These are phyloP conservation scores for Drosophila malerkotliana DNA, from an alignment of 1,140 invertebrate species.

Conservation along the genomic window DNA sequence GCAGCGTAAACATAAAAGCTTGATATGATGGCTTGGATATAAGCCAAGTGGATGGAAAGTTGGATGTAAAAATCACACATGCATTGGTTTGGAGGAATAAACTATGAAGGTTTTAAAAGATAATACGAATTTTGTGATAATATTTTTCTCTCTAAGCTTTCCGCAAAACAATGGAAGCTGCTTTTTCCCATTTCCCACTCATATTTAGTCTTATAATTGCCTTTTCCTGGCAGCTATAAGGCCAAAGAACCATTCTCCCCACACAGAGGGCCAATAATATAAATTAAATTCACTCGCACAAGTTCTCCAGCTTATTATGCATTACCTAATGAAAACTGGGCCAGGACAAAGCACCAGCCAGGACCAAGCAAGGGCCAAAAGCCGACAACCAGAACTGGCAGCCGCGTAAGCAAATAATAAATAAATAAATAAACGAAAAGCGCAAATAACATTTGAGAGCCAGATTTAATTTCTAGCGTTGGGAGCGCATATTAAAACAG, in stretches of 20 bases:
- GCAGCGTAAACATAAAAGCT: constrained; percentile 39
- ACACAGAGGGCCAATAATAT: constrained; percentile 46
- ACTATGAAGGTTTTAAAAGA: not conserved
- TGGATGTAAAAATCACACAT: not conserved
- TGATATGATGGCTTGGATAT: constrained; percentile 7
- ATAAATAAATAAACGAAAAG: constrained; percentile 82
- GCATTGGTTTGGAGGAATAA: not conserved
- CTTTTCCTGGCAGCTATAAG: constrained; percentile 17
- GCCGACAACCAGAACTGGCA: constrained; percentile 17
- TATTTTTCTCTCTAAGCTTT: not conserved
- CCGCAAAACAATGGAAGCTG: constrained; percentile 12
- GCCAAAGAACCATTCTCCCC: constrained; percentile 4
- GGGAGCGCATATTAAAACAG: constrained; percentile 82
- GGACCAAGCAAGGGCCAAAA: not conserved
- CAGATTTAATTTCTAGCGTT: constrained; percentile 83
- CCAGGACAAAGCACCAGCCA: constrained; percentile 11
- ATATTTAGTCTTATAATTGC: constrained; percentile 40
- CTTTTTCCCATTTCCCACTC: constrained; percentile 2
- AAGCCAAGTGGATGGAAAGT: not conserved
- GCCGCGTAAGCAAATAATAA: constrained; percentile 79
- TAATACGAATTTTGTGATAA: not conserved
- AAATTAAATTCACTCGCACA: constrained; percentile 66
- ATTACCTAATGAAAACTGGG: constrained; percentile 81
- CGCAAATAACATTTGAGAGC: constrained; percentile 82
- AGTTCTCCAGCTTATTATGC: constrained; percentile 66